Evolutionary conservation across 1,140 invertebrate species (phyloP), one percentile per base, ranked within the genome.

Genomic region (Plectus sambesii): DNA sequence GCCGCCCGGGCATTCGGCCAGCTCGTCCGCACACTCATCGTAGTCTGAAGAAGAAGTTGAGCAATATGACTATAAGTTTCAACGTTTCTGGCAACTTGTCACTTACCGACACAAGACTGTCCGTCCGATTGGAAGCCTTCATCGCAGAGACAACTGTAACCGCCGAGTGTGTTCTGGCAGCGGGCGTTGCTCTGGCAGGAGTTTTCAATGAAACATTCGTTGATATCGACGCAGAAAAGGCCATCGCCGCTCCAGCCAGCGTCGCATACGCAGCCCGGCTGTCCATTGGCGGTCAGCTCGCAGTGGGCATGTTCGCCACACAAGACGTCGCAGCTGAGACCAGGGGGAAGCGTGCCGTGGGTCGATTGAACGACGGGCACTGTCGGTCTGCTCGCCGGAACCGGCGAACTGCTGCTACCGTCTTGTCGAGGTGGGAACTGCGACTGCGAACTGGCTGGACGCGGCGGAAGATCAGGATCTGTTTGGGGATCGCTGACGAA

Each of bases 81-180:
- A n/a, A n/a, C n/a, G n/a, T n/a, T n/a, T n/a, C n/a, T n/a, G n/a
- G n/a, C n/a, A n/a, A n/a, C n/a, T n/a, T n/a, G n/a, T n/a, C n/a
- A n/a, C n/a, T n/a, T 35, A 37, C 59, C 55, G 12, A 56, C 25
- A 25, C 56, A 58, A 1, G 55, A 55, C 20, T 51, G 36, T 19
- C 27, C 15, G 8, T 37, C 50, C 20, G 56, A 55, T 17, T 58
- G 30, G 40, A 58, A 58, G 17, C 56, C 56, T 19, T 33, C 17
- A 25, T 58, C 49, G 36, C 56, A 58, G 23, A 58, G 38, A 55
- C 56, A 58, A 29, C 55, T 49, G 55, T 58, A 58, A 1, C 55
- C 53, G 22, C 56, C 56, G 25, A 37, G 8, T 8, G 36, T 49
- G 33, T 58, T 58, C 41, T 58, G 49, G 24, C 56, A 58, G n/a